Evolutionary conservation across 2,888 invertebrate species (phyloP).

Genomic region (Drosophila macrospina): DNA sequence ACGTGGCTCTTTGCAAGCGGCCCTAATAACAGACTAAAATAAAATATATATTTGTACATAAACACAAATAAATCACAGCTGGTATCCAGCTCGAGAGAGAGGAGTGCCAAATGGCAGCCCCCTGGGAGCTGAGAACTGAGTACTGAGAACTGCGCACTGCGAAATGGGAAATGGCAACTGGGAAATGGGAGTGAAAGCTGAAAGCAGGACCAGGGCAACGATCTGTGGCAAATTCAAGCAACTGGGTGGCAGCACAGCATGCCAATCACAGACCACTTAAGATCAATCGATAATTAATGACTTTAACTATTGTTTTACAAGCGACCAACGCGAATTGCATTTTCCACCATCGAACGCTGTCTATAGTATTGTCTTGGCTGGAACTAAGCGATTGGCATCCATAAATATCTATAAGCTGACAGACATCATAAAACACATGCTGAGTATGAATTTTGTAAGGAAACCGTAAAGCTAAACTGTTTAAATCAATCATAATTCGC

Average conservation of each 20-base stretch:
- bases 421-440: slow-evolving; percentile 8
- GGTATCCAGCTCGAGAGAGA: not conserved
- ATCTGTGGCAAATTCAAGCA: slow-evolving; percentile 1
- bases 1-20: slow-evolving; percentile 26
- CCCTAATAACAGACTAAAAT: slow-evolving; percentile 32
- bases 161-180: not conserved
- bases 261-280: slow-evolving; percentile 14
- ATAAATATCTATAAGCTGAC: not conserved
- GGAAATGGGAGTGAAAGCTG: slow-evolving; percentile 11
- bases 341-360: not conserved
- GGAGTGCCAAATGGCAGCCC: not conserved
- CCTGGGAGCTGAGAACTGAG: not conserved
- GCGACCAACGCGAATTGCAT: not conserved
- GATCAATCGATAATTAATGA: slow-evolving; percentile 21
- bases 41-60: slow-evolving; percentile 35
- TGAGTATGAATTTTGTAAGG: not conserved
- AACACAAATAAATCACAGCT: slow-evolving; percentile 32
- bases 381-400: not conserved
- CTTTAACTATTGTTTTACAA: slow-evolving; percentile 12
- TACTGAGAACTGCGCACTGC: too few relatives aligned
- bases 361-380: slow-evolving; percentile 22
- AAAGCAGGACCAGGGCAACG: slow-evolving; percentile 31
- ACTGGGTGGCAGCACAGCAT: slow-evolving; percentile 4
- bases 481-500: too few relatives aligned
- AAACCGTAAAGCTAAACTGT: not conserved